Evolutionary conservation across 2,113 vertebrate species (phyloP).

Genomic region (Neomonachus schauinslandi): DNA sequence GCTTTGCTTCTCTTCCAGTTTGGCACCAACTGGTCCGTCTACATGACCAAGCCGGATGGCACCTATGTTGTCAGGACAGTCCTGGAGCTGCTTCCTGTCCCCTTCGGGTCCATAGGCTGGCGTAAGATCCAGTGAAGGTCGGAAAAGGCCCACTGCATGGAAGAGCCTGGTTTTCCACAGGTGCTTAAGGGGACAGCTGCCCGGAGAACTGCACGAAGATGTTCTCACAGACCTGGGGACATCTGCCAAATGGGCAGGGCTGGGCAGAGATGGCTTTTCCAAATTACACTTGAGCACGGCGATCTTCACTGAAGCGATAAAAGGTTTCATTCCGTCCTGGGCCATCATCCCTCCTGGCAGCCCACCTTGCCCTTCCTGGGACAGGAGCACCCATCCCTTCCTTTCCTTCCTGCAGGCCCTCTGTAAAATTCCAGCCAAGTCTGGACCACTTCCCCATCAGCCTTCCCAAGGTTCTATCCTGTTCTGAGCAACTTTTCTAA

Average conservation of each 20-base stretch:
- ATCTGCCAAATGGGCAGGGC: background rate
- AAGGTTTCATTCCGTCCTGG: background rate
- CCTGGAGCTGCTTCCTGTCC: slow-evolving; percentile 90
- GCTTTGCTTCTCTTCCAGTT: slow-evolving; percentile 88
- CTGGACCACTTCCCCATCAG: background rate
- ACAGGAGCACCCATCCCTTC: fast-evolving
- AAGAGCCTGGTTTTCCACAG: background rate
- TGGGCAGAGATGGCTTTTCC: background rate
- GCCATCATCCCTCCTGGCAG: background rate
- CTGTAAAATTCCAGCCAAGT: background rate
- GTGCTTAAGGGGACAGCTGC: background rate
- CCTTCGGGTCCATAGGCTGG: slow-evolving; percentile 92
- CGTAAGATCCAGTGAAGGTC: slow-evolving; percentile 65
- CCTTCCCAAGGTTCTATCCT: background rate
- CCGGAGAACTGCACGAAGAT: background rate
- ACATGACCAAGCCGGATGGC: slow-evolving; percentile 90
- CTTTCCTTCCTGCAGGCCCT: background rate
- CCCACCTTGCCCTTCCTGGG: background rate
- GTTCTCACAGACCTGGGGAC: background rate
- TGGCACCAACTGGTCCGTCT: slow-evolving; percentile 90
- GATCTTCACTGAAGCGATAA: background rate
- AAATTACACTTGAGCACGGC: background rate
- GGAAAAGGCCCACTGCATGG: background rate
- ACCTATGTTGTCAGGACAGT: slow-evolving; percentile 86
- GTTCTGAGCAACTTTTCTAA: background rate